These are phyloP conservation scores for Habrosyne pyritoides DNA, from an alignment of 2,888 invertebrate species.

Conservation along the genomic window DNA sequence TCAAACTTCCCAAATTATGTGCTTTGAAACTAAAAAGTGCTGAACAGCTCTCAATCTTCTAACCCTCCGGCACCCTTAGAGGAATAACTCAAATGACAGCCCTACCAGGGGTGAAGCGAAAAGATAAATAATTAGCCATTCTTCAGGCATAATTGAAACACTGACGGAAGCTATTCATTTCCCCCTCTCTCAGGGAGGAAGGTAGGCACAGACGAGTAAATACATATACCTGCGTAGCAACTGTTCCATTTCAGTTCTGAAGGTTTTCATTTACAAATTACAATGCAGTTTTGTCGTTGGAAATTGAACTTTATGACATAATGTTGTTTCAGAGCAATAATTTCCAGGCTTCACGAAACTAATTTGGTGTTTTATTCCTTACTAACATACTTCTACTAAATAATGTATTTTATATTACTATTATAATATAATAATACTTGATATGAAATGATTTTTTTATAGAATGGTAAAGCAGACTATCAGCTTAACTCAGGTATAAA, in stretches of 20 bases:
- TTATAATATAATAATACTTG: too few relatives aligned
- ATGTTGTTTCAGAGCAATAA: not conserved
- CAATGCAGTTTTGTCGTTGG: not conserved
- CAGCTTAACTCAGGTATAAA: too few relatives aligned
- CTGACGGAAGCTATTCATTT: slow-evolving; percentile 36
- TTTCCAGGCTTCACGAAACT: too few relatives aligned
- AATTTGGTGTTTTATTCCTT: too few relatives aligned
- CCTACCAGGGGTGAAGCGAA: slow-evolving; percentile 15
- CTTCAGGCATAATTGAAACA: slow-evolving; percentile 32
- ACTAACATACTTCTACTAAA: too few relatives aligned
- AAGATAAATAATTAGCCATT: slow-evolving; percentile 40
- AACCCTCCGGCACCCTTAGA: not conserved
- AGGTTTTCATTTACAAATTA: not conserved
- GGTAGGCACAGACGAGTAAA: slow-evolving; percentile 12
- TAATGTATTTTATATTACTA: too few relatives aligned
- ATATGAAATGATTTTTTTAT: too few relatives aligned
- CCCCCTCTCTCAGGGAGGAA: slow-evolving; percentile 31
- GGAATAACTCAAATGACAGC: not conserved
- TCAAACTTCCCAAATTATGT: too few relatives aligned
- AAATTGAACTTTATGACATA: not conserved
- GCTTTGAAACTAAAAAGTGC: not conserved
- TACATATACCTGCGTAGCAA: slow-evolving; percentile 13
- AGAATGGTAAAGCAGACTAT: too few relatives aligned
- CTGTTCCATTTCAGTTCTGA: slow-evolving; percentile 13
- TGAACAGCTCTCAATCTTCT: not conserved